phyloP scores from a whole-genome alignment of 2,888 invertebrate species.

The Tricholauxania praeusta region DNA sequence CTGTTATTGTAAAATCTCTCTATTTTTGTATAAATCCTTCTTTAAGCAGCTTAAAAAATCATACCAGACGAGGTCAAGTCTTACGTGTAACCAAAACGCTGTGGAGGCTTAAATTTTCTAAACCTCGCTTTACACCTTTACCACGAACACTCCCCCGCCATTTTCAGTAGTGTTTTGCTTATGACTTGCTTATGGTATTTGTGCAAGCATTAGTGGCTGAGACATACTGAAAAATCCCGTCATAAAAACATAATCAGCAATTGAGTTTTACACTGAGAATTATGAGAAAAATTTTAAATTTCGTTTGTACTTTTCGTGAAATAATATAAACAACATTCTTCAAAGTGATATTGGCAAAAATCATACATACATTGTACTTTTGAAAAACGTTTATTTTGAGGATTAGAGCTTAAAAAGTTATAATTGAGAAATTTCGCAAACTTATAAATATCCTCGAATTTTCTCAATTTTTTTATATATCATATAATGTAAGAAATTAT shows the following conservation, averaged over 20 bases:
- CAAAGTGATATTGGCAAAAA: too few relatives aligned
- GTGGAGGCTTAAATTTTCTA: conserved; percentile 5
- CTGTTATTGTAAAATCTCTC: not conserved
- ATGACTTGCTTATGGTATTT: conserved; percentile 6
- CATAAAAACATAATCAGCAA: conserved; percentile 29
- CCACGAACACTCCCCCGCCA: not conserved
- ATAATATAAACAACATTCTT: too few relatives aligned
- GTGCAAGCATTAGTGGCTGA: conserved; percentile 3
- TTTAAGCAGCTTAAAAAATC: conserved; percentile 6
- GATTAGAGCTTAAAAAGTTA: too few relatives aligned
- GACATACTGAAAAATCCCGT: conserved; percentile 24
- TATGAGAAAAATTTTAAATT: not conserved
- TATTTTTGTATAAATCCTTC: not conserved
- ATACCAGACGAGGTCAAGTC: conserved; percentile 2
- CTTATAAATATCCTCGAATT: too few relatives aligned
- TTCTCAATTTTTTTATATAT: too few relatives aligned
- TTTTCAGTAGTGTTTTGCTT: not conserved
- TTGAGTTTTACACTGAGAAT: conserved; percentile 4
- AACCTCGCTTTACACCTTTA: not conserved
- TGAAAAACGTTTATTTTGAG: too few relatives aligned
- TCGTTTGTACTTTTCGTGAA: too few relatives aligned
- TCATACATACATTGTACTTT: too few relatives aligned
- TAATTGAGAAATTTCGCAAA: too few relatives aligned
- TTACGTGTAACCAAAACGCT: conserved; percentile 1
- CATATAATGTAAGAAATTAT: too few relatives aligned